Conservation (phyloP, 1,140 invertebrate species). For the Platorchestia sp. region DNA sequence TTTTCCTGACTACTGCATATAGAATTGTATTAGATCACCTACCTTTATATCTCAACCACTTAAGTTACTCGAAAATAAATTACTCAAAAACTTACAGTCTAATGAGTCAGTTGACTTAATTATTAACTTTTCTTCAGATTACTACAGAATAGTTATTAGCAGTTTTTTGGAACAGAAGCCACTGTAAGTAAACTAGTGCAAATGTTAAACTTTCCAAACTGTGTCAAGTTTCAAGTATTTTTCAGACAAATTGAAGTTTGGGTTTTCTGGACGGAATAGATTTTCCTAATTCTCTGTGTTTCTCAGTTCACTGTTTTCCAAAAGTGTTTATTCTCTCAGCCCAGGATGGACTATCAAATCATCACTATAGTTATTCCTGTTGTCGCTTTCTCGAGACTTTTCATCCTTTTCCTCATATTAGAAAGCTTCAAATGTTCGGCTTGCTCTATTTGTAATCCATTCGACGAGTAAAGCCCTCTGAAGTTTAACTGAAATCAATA, state of each 20-base stretch:
- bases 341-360: neutral
- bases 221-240: neutral
- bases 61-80: too few relatives aligned
- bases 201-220: neutral
- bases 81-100: too few relatives aligned
- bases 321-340: neutral
- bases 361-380: neutral
- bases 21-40: too few relatives aligned
- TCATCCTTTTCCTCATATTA: neutral
- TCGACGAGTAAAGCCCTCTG: too few relatives aligned
- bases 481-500: too few relatives aligned
- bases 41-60: too few relatives aligned
- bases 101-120: too few relatives aligned
- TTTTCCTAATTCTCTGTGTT: neutral
- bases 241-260: neutral
- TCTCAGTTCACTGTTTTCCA: neutral
- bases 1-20: too few relatives aligned
- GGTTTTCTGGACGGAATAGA: neutral
- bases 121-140: too few relatives aligned
- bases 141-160: too few relatives aligned
- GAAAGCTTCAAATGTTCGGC: neutral
- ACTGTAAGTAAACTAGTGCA: too few relatives aligned
- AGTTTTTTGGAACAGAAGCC: too few relatives aligned
- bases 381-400: neutral
- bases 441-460: neutral